These are phyloP conservation scores for Cephonodes hylas DNA, from an alignment of 2,888 invertebrate species.

Conservation along the genomic window DNA sequence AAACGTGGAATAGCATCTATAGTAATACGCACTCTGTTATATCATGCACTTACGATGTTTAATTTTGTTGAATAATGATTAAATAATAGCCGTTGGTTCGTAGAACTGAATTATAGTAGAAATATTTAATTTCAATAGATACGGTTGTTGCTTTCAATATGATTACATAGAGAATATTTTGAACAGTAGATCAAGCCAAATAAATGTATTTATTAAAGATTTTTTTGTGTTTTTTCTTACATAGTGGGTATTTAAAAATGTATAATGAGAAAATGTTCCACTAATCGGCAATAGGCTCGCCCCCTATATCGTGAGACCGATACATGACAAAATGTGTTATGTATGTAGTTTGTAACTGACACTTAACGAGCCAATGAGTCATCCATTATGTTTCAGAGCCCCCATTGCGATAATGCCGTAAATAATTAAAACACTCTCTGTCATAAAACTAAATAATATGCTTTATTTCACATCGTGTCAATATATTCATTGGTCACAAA, in stretches of 20 bases:
- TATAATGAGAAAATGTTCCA: too few species aligned
- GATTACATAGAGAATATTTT: neutral
- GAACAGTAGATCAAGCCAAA: neutral
- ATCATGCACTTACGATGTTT: neutral
- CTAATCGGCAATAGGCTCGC: too few species aligned
- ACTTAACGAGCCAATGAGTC: too few species aligned
- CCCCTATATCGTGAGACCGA: too few species aligned
- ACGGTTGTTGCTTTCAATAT: neutral
- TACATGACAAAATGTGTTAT: too few species aligned
- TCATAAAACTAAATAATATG: constrained; percentile 77
- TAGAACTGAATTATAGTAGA: neutral
- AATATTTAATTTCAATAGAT: neutral
- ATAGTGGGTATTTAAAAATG: neutral
- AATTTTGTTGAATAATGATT: neutral
- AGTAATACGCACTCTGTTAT: neutral
- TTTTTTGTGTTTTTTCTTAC: neutral
- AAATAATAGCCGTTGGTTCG: neutral
- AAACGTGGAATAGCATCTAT: neutral
- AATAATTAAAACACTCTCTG: constrained; percentile 37
- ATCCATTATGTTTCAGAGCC: too few species aligned
- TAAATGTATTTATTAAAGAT: neutral
- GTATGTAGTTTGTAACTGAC: too few species aligned
- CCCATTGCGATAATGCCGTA: neutral
- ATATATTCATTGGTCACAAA: constrained; percentile 75
- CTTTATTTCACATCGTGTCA: constrained; percentile 79